Base-by-base conservation (phyloP, 2,113 vertebrate genomes). In the Monopterus albus region DNA sequence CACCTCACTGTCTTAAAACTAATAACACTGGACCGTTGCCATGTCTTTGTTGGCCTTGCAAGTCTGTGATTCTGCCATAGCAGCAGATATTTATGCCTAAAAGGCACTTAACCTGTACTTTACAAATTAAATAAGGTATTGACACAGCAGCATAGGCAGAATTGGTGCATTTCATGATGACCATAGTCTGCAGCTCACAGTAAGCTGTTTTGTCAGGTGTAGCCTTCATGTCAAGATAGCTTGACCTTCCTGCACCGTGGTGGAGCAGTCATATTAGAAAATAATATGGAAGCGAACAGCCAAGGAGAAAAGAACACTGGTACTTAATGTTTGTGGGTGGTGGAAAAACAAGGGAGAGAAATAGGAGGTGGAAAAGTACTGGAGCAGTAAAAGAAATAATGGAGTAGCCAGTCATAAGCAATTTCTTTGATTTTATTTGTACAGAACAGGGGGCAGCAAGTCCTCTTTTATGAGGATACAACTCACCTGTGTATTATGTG, bases 401-500 rank as follows among this genome's bases (percentile, higher is more conserved):
- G 49, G 39, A 8, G 7, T 5, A 25, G 35, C 25, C 17, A 53
- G 20, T 55, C 52, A 20, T 7, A 38, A 31, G 25, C 26, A 12
- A 28, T 43, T 57, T 49, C 2, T 18, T 0, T 58, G 5, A 10
- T 43, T 39, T 38, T 56, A 12, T 43, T 60, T 49, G 14, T 62
- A 4, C 20, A 17, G 31, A 65, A 17, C 11, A 1, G 25, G 29
- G 29, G n/a, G 46, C 10, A 21, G 39, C 12, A 29, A 26, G 11
- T 7, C 1, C 0, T 46, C 28, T 5, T 14, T 18, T 55, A n/a
- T n/a, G n/a, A n/a, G n/a, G n/a, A n/a, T n/a, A n/a, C n/a, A 3
- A 70, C 93, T 92, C 70, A 98, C 98, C 98, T 95, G 94, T 99
- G 98, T 77, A 99, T 96, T 88, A 99, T 96, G 86, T 81, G 90